phyloP scores from a whole-genome alignment of 2,797 vertebrate species.

The Denticeps clupeoides region DNA sequence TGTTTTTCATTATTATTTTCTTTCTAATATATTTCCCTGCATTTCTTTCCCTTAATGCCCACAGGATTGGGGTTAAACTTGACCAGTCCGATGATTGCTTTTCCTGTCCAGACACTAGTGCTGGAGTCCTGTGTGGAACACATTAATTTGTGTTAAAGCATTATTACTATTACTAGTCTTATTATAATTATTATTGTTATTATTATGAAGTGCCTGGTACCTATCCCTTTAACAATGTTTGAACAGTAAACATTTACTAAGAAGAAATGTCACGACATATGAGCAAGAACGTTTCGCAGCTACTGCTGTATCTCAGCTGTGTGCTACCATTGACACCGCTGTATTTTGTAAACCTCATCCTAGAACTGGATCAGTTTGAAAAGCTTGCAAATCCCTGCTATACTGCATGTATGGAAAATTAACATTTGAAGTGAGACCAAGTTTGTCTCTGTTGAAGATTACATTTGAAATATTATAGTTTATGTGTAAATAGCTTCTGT shows the following conservation, averaged over 20 bases:
- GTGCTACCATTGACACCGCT: neutral
- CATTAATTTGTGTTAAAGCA: conserved; percentile 7
- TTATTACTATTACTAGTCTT: conserved; percentile 24
- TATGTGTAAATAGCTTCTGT: conserved; percentile 57
- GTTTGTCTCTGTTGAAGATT: conserved; percentile 10
- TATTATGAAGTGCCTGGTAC: conserved; percentile 73
- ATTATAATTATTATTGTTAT: conserved; percentile 29
- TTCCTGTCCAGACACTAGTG: conserved; percentile 1
- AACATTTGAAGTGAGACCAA: conserved; percentile 24
- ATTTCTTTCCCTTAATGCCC: conserved; percentile 30
- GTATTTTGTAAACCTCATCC: neutral
- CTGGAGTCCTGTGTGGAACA: conserved; percentile 39
- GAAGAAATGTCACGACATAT: neutral
- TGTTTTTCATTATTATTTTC: too few species aligned
- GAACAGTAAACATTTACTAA: neutral
- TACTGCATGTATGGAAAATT: conserved; percentile 46
- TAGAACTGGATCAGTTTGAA: neutral
- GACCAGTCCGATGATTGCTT: conserved; percentile 7
- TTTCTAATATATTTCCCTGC: too few species aligned
- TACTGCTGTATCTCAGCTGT: neutral
- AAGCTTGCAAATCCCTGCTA: conserved; percentile 14
- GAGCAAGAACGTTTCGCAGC: neutral
- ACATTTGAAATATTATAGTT: conserved; percentile 42
- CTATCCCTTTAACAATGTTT: conserved; percentile 63
- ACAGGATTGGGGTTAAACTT: conserved; percentile 30